Conservation (phyloP, 1,140 invertebrate species). For the Ooceraea biroi region DNA sequence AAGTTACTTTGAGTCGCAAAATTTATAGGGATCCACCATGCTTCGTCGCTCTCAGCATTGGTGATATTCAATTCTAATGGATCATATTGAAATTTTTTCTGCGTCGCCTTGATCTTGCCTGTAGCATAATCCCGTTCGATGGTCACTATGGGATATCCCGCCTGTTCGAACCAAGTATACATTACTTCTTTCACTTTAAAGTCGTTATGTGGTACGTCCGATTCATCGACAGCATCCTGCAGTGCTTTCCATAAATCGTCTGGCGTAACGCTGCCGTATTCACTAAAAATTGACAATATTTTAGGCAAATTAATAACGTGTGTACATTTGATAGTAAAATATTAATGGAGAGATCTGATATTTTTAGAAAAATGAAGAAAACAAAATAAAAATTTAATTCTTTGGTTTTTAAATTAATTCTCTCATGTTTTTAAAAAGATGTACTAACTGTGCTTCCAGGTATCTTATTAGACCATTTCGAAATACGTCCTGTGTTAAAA, state of each 20-base stretch:
- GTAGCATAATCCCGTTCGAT: slow-evolving; percentile 85
- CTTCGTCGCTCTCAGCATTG: not conserved
- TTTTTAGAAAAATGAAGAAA: not conserved
- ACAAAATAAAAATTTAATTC: too few relatives aligned
- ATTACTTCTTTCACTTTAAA: slow-evolving; percentile 86
- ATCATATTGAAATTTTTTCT: slow-evolving; percentile 84
- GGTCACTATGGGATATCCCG: slow-evolving; percentile 89
- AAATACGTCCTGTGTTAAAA: slow-evolving; percentile 85
- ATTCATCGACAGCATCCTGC: slow-evolving; percentile 86
- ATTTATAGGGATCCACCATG: slow-evolving; percentile 81
- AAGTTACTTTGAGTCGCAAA: slow-evolving; percentile 81
- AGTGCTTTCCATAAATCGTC: slow-evolving; percentile 91
- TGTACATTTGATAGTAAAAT: too few relatives aligned
- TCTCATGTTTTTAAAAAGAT: not conserved
- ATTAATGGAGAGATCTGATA: not conserved
- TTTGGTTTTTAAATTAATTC: too few relatives aligned
- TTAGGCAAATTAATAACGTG: not conserved
- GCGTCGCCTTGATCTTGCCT: slow-evolving; percentile 82
- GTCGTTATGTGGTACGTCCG: slow-evolving; percentile 75
- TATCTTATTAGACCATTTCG: slow-evolving; percentile 83
- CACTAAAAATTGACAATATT: slow-evolving; percentile 69
- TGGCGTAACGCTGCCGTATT: slow-evolving; percentile 87
- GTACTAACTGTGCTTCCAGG: slow-evolving; percentile 84
- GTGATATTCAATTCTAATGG: slow-evolving; percentile 59
- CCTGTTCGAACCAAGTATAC: slow-evolving; percentile 90